phyloP scores from a whole-genome alignment of 1,140 invertebrate species.

The Drosophila tristis region DNA sequence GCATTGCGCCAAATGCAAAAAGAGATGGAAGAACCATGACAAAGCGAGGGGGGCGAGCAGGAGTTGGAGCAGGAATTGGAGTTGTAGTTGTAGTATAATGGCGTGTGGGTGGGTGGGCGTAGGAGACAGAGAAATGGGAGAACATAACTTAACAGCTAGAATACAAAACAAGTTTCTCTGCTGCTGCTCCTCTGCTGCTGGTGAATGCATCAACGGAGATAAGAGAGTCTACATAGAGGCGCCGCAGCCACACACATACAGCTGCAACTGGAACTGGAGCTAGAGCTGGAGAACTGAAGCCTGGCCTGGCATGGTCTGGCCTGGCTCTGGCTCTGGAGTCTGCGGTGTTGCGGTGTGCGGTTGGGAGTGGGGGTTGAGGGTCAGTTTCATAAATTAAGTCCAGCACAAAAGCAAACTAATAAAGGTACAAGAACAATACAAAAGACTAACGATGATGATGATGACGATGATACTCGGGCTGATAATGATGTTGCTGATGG shows the following conservation, averaged over 20 bases:
- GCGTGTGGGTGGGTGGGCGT: no score
- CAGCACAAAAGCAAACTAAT: slow-evolving; percentile 70
- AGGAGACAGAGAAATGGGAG: slow-evolving; percentile 37
- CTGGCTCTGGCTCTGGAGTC: slow-evolving; percentile 2
- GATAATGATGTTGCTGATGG: slow-evolving; percentile 14
- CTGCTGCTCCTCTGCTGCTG: slow-evolving; percentile 13
- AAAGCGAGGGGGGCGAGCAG: slow-evolving; percentile 1
- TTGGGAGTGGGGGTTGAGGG: slow-evolving; percentile 39
- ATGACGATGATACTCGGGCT: slow-evolving; percentile 8
- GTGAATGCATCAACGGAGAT: slow-evolving; percentile 30
- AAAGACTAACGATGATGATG: slow-evolving; percentile 53
- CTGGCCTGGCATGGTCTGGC: neutral
- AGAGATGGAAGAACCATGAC: slow-evolving; percentile 37
- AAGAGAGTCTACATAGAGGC: slow-evolving; percentile 7
- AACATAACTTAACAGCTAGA: slow-evolving; percentile 31
- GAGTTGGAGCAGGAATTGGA: neutral
- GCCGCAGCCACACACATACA: slow-evolving; percentile 7
- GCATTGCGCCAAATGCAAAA: slow-evolving; percentile 72
- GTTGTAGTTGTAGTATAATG: no score
- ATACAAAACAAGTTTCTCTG: slow-evolving; percentile 40
- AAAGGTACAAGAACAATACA: slow-evolving; percentile 53
- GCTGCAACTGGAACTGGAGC: slow-evolving; percentile 32
- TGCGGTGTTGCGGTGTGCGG: neutral
- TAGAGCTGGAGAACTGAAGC: slow-evolving; percentile 39
- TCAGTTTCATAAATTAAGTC: slow-evolving; percentile 67